phyloP scores from a whole-genome alignment of 2,113 vertebrate genomes.

The Donacobius atricapilla region DNA sequence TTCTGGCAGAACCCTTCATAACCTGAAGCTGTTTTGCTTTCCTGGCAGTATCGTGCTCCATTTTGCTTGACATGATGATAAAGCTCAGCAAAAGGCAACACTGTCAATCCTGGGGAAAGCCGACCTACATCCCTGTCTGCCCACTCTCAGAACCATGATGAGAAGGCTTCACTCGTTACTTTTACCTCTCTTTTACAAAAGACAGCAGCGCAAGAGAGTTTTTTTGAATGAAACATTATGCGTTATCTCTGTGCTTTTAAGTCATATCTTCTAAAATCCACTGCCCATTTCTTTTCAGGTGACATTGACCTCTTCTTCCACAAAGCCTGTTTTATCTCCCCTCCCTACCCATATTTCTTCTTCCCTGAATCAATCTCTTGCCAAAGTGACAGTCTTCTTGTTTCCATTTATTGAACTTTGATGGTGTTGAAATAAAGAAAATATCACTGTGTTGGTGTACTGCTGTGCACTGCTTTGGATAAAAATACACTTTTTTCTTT shows the following conservation, averaged over 20 bases:
- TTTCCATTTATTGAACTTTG: conserved; percentile 41
- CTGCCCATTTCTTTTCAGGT: neutral
- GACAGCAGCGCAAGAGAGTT: neutral
- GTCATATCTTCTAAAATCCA: neutral
- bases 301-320: neutral
- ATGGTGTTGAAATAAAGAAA: conserved; percentile 54
- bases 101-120: neutral
- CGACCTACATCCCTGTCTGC: neutral
- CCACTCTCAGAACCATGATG: neutral
- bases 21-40: conserved; percentile 20
- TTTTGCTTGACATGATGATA: conserved; percentile 11
- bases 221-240: neutral
- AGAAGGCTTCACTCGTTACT: neutral
- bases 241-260: neutral
- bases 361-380: neutral
- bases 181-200: neutral
- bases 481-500: conserved; percentile 49
- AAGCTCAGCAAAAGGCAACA: neutral
- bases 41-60: neutral
- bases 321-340: neutral
- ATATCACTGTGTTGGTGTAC: conserved; percentile 18
- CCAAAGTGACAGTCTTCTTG: neutral
- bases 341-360: neutral
- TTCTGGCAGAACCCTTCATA: neutral
- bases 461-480: conserved; percentile 29